Conservation (phyloP, 2,888 invertebrate genomes). For the Fragum fragum region DNA sequence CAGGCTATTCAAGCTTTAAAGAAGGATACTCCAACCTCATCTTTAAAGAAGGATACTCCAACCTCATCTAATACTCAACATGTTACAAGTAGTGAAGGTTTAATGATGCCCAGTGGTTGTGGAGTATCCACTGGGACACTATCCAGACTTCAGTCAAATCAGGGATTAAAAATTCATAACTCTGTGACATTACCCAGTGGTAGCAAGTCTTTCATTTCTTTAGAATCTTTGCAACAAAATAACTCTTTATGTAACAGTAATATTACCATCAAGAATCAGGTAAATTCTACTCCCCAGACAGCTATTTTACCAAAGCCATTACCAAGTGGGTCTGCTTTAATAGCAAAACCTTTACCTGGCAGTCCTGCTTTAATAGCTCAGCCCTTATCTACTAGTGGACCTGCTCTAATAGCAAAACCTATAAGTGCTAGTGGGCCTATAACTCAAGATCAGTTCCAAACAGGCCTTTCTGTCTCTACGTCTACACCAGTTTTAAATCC, state of each 20-base stretch:
- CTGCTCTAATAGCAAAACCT: no score
- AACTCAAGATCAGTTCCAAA: no score
- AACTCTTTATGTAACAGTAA: not conserved
- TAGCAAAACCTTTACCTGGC: not conserved
- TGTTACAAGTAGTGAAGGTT: not conserved
- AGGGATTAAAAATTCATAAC: conserved; percentile 39
- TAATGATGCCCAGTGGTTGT: conserved; percentile 25
- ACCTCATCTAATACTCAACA: not conserved
- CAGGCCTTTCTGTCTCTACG: not conserved
- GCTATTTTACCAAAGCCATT: not conserved
- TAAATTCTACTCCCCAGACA: not conserved
- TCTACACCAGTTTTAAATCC: not conserved
- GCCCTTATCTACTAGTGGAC: not conserved
- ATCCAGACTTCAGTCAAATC: conserved; percentile 54
- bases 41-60: not conserved
- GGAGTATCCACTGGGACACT: conserved; percentile 9
- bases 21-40: conserved; percentile 32
- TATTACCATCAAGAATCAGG: conserved; percentile 16
- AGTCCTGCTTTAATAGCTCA: not conserved
- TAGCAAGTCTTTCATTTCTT: conserved; percentile 4
- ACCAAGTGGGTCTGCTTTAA: not conserved
- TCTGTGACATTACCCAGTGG: not conserved
- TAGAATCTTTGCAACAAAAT: not conserved
- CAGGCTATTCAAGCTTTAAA: conserved; percentile 50
- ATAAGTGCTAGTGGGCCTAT: no score